Conservation (phyloP, 2,113 vertebrate species). For the Cheirogaleus medius region DNA sequence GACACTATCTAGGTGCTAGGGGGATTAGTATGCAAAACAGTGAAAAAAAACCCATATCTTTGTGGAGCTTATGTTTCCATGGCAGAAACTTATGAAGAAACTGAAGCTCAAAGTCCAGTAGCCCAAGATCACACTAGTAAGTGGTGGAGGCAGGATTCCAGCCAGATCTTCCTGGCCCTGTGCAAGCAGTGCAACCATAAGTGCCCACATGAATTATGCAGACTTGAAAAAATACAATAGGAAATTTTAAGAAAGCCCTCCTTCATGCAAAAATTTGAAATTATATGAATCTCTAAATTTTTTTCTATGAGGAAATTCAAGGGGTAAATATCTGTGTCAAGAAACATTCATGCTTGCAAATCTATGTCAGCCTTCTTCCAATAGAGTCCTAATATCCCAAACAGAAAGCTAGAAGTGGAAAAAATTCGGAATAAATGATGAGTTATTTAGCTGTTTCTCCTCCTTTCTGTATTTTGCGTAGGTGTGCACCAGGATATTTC, state of each 20-base stretch:
- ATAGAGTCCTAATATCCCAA: not conserved
- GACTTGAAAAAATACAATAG: not conserved
- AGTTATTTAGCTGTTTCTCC: not conserved
- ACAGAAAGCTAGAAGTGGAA: not conserved
- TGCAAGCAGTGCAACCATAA: not conserved
- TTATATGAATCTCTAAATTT: not conserved
- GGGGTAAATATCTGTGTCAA: not conserved
- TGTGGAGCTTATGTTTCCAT: not conserved
- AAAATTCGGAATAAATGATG: not conserved
- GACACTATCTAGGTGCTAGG: not conserved
- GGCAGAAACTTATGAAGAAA: not conserved
- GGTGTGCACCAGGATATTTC: slow-evolving; percentile 95
- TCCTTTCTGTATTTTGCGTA: slow-evolving; percentile 72
- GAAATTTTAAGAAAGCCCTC: not conserved
- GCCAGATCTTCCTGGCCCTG: not conserved
- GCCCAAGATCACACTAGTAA: not conserved
- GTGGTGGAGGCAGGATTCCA: not conserved
- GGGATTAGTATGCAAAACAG: not conserved
- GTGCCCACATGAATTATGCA: not conserved
- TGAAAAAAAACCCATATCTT: too few species aligned
- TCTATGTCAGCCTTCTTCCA: not conserved
- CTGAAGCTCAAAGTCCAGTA: not conserved
- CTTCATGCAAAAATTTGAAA: not conserved
- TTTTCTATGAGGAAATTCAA: not conserved
- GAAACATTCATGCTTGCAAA: not conserved